phyloP scores from a whole-genome alignment of 2,888 invertebrate species.

The Alsophila aescularia region DNA sequence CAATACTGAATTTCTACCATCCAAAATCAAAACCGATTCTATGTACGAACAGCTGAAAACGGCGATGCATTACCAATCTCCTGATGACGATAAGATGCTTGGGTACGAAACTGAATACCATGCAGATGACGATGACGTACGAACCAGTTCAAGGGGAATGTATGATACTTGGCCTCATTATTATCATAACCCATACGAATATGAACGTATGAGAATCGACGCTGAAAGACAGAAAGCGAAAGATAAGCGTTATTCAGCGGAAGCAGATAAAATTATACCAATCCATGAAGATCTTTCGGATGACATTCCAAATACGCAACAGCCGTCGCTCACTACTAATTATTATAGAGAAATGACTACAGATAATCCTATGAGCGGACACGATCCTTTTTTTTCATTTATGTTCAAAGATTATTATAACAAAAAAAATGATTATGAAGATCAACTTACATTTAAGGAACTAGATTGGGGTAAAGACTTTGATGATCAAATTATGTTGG shows the following conservation, averaged over 20 bases:
- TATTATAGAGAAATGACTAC: conserved; percentile 37
- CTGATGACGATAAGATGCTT: conserved; percentile 39
- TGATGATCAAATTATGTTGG: conserved; percentile 42
- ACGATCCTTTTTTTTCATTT: conserved; percentile 68
- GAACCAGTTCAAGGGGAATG: conserved; percentile 54
- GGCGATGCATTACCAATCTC: conserved; percentile 52
- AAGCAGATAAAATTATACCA: conserved; percentile 56
- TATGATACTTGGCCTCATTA: conserved; percentile 66
- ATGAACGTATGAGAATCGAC: conserved; percentile 53
- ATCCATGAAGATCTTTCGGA: conserved; percentile 64
- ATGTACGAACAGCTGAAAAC: conserved; percentile 55
- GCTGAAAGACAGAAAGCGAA: conserved; percentile 58
- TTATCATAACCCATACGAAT: conserved; percentile 62
- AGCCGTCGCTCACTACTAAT: conserved; percentile 27
- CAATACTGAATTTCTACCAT: conserved; percentile 40
- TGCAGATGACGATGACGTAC: conserved; percentile 65
- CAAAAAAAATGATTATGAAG: conserved; percentile 54
- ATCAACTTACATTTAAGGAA: conserved; percentile 62
- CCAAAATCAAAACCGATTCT: conserved; percentile 46
- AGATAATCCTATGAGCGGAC: conserved; percentile 61
- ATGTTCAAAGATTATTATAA: conserved; percentile 68
- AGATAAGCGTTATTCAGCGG: conserved; percentile 61
- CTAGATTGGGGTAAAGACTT: conserved; percentile 62
- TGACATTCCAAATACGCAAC: conserved; percentile 44
- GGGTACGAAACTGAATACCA: conserved; percentile 50